phyloP scores from a whole-genome alignment of 2,113 vertebrate genomes.

The Clarias macrocephalus region DNA sequence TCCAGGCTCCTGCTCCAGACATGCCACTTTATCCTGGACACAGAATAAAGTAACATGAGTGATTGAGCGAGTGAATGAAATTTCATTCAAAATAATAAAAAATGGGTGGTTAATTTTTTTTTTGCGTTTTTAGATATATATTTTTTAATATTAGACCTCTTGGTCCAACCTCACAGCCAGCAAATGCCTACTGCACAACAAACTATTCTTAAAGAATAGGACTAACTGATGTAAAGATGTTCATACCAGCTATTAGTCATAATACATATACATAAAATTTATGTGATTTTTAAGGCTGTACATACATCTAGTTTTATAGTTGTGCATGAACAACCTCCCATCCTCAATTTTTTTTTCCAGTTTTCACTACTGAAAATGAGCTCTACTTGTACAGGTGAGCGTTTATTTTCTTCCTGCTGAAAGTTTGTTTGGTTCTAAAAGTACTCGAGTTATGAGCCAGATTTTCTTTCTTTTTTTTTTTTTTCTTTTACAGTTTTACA shows the following conservation, averaged over 20 bases:
- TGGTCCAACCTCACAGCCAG: constrained; percentile 41
- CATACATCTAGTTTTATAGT: not conserved
- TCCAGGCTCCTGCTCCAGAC: too few species aligned
- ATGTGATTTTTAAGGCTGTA: not conserved
- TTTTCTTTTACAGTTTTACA: not conserved
- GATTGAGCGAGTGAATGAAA: not conserved
- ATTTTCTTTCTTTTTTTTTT: not conserved
- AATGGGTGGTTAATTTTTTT: not conserved
- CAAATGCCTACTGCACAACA: constrained; percentile 41
- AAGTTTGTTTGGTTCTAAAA: not conserved
- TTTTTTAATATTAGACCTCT: not conserved
- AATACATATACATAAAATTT: not conserved
- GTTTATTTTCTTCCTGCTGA: not conserved
- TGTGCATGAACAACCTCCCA: not conserved
- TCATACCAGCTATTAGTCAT: not conserved
- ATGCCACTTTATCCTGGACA: too few species aligned
- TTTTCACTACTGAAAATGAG: not conserved
- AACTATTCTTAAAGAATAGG: constrained; percentile 25
- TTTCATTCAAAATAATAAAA: not conserved
- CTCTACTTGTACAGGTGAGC: not conserved
- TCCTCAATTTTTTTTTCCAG: not conserved
- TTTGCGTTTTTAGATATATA: not conserved
- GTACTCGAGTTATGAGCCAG: not conserved
- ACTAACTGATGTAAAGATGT: not conserved
- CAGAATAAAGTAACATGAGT: too few species aligned